These are phyloP conservation scores for Apostichopus parvimensis DNA, from an alignment of 35 echinoderm and acorn worm species.

Conservation along the genomic window DNA sequence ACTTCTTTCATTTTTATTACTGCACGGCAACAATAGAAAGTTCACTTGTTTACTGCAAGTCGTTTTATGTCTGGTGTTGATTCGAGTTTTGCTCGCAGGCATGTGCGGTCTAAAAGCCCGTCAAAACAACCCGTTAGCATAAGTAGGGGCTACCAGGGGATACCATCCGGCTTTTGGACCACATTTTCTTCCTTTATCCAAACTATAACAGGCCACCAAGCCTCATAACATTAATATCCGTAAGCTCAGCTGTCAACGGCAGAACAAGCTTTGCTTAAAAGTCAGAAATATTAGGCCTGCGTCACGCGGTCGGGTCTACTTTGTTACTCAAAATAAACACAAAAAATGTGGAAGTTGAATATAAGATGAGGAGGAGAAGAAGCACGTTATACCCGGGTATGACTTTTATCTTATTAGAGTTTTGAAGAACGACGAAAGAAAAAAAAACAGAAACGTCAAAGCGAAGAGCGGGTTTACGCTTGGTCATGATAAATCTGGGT, in stretches of 20 bases:
- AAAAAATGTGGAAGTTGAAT: not conserved
- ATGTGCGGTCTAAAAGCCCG: not conserved
- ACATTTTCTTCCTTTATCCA: not conserved
- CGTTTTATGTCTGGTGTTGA: not conserved
- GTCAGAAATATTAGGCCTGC: not conserved
- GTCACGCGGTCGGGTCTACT: not conserved
- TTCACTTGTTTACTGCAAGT: conserved; percentile 7
- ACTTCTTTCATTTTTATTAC: no score
- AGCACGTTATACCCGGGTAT: not conserved
- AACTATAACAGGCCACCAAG: not conserved
- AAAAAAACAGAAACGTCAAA: not conserved
- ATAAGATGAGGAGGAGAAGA: not conserved
- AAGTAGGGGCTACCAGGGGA: not conserved
- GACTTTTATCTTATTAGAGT: not conserved
- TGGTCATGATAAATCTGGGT: not conserved
- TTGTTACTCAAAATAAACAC: conserved; percentile 6
- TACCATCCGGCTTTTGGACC: conserved; percentile 4
- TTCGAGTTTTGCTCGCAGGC: not conserved
- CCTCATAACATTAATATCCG: not conserved
- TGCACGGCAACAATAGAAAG: no score
- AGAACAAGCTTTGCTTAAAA: not conserved
- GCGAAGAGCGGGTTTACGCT: not conserved
- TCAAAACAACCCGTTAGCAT: conserved; percentile 11
- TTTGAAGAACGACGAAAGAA: not conserved
- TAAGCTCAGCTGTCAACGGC: conserved; percentile 17